Conservation (phyloP, 2,888 invertebrate species). For the Eulithis prunata region DNA sequence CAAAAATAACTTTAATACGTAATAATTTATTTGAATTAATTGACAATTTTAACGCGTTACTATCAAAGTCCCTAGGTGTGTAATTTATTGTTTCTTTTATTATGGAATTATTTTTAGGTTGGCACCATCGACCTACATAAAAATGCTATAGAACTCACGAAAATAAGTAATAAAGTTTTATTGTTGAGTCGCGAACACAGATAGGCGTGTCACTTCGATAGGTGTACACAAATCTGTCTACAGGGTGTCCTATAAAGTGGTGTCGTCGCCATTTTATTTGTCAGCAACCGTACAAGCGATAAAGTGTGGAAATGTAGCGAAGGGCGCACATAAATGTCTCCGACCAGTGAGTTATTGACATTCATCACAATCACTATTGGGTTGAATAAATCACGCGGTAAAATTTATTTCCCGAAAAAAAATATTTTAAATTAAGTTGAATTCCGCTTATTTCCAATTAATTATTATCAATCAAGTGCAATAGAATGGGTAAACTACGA, state of each 20-base stretch:
- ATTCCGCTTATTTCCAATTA: conserved; percentile 22
- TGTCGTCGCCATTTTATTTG: conserved; percentile 62
- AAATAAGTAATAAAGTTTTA: conserved; percentile 42
- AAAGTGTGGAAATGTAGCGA: conserved; percentile 57
- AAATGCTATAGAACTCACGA: conserved; percentile 36
- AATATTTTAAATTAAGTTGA: conserved; percentile 14
- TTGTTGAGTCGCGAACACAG: conserved; percentile 53
- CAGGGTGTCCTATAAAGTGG: conserved; percentile 52
- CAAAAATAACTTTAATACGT: conserved; percentile 40
- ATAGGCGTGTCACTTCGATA: conserved; percentile 69
- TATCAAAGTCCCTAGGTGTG: conserved; percentile 35
- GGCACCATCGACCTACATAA: conserved; percentile 35
- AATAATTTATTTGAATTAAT: conserved; percentile 44
- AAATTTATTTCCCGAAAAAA: conserved; percentile 43
- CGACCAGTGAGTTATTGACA: conserved; percentile 50
- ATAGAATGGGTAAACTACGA: neutral
- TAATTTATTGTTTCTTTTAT: conserved; percentile 40
- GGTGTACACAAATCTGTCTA: conserved; percentile 69
- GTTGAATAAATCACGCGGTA: conserved; percentile 47
- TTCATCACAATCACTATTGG: conserved; percentile 57
- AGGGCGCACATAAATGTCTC: conserved; percentile 57
- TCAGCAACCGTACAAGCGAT: conserved; percentile 57
- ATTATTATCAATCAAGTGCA: conserved; percentile 8
- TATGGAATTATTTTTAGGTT: conserved; percentile 31
- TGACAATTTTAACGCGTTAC: conserved; percentile 40